These are phyloP conservation scores for Magallana angulata DNA, from an alignment of 1,140 invertebrate genomes.

Conservation along the genomic window DNA sequence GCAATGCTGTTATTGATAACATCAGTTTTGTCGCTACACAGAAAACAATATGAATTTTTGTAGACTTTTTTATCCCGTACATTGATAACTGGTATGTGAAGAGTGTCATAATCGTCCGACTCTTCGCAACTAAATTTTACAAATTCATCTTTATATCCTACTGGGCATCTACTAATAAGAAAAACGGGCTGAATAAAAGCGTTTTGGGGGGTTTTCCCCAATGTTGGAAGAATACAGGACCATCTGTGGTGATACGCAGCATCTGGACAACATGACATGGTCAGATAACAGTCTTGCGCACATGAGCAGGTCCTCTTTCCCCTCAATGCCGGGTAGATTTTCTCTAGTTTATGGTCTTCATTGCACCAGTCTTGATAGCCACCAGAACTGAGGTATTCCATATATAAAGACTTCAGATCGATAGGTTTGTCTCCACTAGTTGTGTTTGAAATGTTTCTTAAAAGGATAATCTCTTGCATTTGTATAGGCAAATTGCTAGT, in stretches of 20 bases:
- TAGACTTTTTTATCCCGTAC: not conserved
- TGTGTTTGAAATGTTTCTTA: not conserved
- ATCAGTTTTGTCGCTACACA: not conserved
- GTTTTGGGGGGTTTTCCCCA: not conserved
- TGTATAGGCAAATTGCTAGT: not conserved
- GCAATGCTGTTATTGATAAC: not conserved
- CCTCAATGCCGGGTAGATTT: not conserved
- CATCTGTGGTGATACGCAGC: not conserved
- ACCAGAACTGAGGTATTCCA: not conserved
- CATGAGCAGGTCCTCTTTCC: not conserved
- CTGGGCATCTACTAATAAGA: not conserved
- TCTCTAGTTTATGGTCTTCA: not conserved
- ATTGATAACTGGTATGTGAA: not conserved
- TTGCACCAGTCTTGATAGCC: slow-evolving; percentile 5
- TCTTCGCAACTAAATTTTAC: not conserved
- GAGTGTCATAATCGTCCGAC: not conserved
- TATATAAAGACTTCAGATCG: not conserved
- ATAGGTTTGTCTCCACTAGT: not conserved
- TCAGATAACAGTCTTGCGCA: not conserved
- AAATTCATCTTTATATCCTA: not conserved
- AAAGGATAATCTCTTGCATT: not conserved
- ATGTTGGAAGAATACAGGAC: not conserved
- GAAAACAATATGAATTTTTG: not conserved
- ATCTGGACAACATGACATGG: not conserved
- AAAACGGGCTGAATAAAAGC: not conserved